These are phyloP conservation scores for Choristoneura rosaceana DNA, from an alignment of 2,888 invertebrate species.

Conservation along the genomic window DNA sequence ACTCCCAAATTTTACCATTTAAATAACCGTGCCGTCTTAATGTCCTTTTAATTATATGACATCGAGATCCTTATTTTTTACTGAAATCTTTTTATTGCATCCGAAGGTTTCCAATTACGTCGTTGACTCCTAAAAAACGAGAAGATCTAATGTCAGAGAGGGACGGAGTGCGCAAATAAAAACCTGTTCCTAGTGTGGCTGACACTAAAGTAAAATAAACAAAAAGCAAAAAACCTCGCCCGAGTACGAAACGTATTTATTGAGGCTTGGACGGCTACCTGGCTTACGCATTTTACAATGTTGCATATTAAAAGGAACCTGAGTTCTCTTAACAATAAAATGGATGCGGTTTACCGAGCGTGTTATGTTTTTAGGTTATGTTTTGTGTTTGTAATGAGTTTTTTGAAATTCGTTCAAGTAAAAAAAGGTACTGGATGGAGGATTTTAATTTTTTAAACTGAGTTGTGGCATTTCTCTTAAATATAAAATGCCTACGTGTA, in stretches of 20 bases:
- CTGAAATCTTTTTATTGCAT: conserved; percentile 27
- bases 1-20: conserved; percentile 14
- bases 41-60: conserved; percentile 32
- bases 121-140: conserved; percentile 46
- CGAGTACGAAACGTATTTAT: conserved; percentile 51
- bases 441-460: too few species aligned
- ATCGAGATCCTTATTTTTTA: conserved; percentile 27
- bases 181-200: conserved; percentile 47
- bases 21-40: conserved; percentile 28
- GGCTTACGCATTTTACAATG: conserved; percentile 52
- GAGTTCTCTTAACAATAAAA: conserved; percentile 32
- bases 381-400: conserved; percentile 33
- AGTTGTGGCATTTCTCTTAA: background rate
- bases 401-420: conserved; percentile 14
- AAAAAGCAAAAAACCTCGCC: conserved; percentile 43
- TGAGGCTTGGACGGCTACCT: conserved; percentile 51
- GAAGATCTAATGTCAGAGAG: conserved; percentile 47
- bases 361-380: conserved; percentile 19
- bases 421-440: too few species aligned
- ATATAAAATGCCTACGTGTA: too few species aligned
- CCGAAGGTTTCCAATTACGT: conserved; percentile 36
- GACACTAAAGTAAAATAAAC: conserved; percentile 47
- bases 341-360: conserved; percentile 30
- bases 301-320: conserved; percentile 44
- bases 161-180: conserved; percentile 45